Evolutionary conservation across 2,797 vertebrate genomes (phyloP).

Genomic region (Myiothlypis chrysogaster): DNA sequence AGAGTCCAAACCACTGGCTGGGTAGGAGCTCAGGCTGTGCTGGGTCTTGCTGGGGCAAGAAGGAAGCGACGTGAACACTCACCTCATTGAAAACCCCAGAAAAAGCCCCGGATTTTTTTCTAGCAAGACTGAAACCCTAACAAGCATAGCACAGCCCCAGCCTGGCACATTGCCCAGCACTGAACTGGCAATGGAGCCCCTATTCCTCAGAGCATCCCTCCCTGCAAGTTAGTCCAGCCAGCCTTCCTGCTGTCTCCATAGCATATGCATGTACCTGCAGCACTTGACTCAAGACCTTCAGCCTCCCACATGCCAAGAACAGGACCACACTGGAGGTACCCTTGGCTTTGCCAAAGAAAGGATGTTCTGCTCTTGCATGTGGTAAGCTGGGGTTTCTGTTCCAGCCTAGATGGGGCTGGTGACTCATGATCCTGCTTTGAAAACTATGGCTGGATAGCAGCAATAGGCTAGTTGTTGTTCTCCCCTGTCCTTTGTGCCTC

Average conservation of each 20-base stretch:
- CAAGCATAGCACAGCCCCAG: neutral
- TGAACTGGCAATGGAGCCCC: neutral
- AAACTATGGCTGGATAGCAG: neutral
- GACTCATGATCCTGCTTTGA: neutral
- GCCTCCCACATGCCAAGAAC: neutral
- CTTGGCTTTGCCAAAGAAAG: neutral
- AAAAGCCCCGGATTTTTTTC: neutral
- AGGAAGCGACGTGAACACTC: accelerated
- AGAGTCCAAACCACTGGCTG: neutral
- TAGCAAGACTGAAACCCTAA: neutral
- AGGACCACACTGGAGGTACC: neutral
- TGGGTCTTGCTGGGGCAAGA: neutral
- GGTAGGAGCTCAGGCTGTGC: accelerated
- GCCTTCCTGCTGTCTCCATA: neutral
- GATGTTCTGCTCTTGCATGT: neutral
- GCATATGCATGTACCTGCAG: neutral
- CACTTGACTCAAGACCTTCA: neutral
- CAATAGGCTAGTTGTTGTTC: neutral
- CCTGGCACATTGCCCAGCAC: accelerated
- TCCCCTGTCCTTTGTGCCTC: neutral
- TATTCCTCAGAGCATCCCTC: neutral
- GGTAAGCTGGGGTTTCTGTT: neutral
- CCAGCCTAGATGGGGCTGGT: neutral
- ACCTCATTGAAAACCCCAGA: neutral
- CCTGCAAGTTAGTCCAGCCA: neutral